Base-by-base conservation (phyloP, 2,888 invertebrate species). In the Synergus umbraculus region DNA sequence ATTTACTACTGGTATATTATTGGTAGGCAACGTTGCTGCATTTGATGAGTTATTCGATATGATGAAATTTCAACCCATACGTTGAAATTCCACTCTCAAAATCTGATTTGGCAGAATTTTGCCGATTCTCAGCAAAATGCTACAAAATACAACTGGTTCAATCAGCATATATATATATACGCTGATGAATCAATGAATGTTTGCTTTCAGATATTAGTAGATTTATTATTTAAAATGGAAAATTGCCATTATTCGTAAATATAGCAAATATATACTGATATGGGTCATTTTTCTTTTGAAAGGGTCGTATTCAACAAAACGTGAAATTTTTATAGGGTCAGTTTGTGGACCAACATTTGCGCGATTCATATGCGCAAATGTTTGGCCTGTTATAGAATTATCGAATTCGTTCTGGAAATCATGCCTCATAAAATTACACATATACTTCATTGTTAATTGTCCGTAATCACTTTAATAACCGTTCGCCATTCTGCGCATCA, bases 321-420 rank as follows among this genome's bases (percentile, higher is more conserved):
- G 65, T 65, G 41, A 15, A 41, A 37, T 65, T 65, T n/a, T 37
- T 41, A 65, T n/a, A n/a, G 65, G 2, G 15, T 3, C n/a, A n/a
- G 15, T 65, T 41, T 9, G 8, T 8, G 8, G n/a, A 10, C 10
- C 10, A 15, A n/a, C n/a, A 29, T 41, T 15, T 65, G 8, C 2
- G n/a, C n/a, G 7, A 65, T 9, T 12, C 13, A n/a, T 65, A 9
- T 65, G 41, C 9, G 65, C 65, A 41, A 64, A 37, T 65, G 37
- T 37, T 65, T 29, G 37, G n/a, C 15, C 37, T 65, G 9, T 9
- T 65, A n/a, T 65, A n/a, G n/a, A 65, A 29, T 65, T 65, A 65
- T 64, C 41, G 41, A 64, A 64, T 64, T 29, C 37, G 29, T 37
- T 64, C 7, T 37, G 64, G 64, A 64, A 64, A 3, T 37, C 64